Conservation (phyloP, 2,113 vertebrate genomes). For the Gorsachius goisagi region DNA sequence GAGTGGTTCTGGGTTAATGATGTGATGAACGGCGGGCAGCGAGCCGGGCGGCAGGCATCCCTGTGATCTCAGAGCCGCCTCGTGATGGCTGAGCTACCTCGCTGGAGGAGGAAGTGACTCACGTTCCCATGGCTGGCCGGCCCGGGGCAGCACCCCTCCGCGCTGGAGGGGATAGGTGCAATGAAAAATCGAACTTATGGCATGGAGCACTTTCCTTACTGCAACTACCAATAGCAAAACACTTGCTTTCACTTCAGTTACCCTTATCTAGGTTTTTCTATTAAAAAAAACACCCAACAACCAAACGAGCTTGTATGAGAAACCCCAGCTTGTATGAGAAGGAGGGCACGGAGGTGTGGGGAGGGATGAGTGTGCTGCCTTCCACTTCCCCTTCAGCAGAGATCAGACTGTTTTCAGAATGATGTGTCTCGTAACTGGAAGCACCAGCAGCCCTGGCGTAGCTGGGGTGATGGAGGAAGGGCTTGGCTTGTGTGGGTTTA, state of each 20-base stretch:
- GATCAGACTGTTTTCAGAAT: background rate
- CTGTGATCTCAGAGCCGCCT: background rate
- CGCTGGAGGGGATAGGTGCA: background rate
- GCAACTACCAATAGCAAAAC: background rate
- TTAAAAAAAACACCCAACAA: background rate
- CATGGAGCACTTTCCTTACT: fast-evolving
- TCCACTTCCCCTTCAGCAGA: constrained; percentile 15
- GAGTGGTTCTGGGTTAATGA: background rate
- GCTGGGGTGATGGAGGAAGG: background rate
- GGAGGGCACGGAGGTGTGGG: background rate
- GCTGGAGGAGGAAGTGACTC: constrained; percentile 38
- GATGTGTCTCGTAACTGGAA: background rate
- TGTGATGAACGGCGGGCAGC: background rate
- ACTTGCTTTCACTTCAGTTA: background rate
- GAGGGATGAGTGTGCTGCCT: background rate
- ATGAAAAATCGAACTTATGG: fast-evolving
- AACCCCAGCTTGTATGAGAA: background rate
- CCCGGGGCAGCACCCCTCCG: background rate
- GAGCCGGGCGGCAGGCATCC: background rate
- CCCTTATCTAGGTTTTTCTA: background rate
- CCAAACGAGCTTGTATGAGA: background rate
- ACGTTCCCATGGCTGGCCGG: background rate
- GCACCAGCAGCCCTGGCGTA: fast-evolving
- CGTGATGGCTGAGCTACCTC: constrained; percentile 31
- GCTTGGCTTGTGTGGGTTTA: background rate